These are phyloP conservation scores for Patella pellucida DNA, from an alignment of 2,888 invertebrate species.

Conservation along the genomic window DNA sequence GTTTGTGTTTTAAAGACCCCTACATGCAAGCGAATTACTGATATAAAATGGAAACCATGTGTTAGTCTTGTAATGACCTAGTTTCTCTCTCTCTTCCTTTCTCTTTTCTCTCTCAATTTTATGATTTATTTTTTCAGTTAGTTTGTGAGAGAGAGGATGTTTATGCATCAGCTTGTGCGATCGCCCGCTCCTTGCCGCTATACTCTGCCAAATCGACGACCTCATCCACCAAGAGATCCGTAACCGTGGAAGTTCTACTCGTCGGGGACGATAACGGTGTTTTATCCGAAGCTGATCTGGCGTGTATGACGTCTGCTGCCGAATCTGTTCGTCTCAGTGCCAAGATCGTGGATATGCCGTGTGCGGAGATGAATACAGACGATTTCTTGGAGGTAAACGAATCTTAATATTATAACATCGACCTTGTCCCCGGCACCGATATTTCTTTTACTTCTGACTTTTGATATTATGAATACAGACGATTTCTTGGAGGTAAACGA, in stretches of 20 bases:
- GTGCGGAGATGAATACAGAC: slow-evolving; percentile 87
- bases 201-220: slow-evolving; percentile 76
- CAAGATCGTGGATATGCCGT: slow-evolving; percentile 87
- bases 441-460: too few relatives aligned
- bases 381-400: slow-evolving; percentile 79
- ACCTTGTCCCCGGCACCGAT: too few relatives aligned
- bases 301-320: slow-evolving; percentile 63
- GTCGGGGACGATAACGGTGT: slow-evolving; percentile 73
- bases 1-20: too few relatives aligned
- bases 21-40: too few relatives aligned
- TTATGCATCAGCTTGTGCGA: slow-evolving; percentile 84
- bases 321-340: slow-evolving; percentile 80
- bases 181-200: slow-evolving; percentile 85
- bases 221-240: slow-evolving; percentile 43
- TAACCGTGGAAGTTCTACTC: slow-evolving; percentile 73
- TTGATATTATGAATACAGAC: too few relatives aligned
- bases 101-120: neutral
- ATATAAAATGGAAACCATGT: too few relatives aligned
- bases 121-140: slow-evolving; percentile 71
- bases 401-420: too few relatives aligned
- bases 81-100: too few relatives aligned
- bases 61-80: too few relatives aligned
- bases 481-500: too few relatives aligned
- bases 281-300: slow-evolving; percentile 59
- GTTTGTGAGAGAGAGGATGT: slow-evolving; percentile 84